A percentile compares a stretch with the other conserved stretches of the same genome.
Evolutionary conservation across 2,888 invertebrate genomes (phyloP).

Genomic region (Cylindroiulus punctatus): DNA sequence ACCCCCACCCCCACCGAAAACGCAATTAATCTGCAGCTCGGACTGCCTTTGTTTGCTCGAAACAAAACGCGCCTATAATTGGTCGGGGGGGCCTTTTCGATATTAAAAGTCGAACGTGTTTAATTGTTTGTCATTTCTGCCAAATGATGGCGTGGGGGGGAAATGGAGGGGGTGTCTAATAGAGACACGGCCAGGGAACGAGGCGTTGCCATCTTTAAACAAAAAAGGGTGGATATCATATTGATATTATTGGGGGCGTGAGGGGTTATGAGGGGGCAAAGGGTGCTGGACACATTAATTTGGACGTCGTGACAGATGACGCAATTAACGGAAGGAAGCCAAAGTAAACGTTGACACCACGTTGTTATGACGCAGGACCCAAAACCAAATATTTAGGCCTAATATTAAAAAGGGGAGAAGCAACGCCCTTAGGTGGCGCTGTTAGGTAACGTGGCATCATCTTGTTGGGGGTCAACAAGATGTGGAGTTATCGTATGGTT

Average conservation of each 20-base stretch:
- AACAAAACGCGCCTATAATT: not conserved
- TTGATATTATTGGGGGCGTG: not conserved
- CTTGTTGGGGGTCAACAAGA: no score
- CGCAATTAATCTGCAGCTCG: not conserved
- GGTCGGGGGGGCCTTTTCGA: not conserved
- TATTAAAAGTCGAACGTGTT: not conserved
- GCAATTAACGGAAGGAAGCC: slow-evolving; percentile 51
- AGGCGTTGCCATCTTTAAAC: slow-evolving; percentile 21
- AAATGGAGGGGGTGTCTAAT: not conserved
- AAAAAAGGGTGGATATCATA: slow-evolving; percentile 36
- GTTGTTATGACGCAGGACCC: not conserved
- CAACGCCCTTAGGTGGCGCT: not conserved
- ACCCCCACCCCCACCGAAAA: not conserved
- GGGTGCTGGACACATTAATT: slow-evolving; percentile 32
- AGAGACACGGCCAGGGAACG: not conserved
- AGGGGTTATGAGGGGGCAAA: not conserved
- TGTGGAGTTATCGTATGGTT: no score
- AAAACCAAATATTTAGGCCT: slow-evolving; percentile 18
- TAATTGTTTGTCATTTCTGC: not conserved
- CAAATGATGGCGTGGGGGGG: not conserved
- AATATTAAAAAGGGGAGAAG: not conserved
- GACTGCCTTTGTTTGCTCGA: not conserved
- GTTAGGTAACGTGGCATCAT: not conserved
- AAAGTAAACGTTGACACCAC: slow-evolving; percentile 50
- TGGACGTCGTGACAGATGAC: slow-evolving; percentile 29